Evolutionary conservation across 2,113 vertebrate species (phyloP), one percentile per base, ranked within the genome.

Genomic region (Aspidoscelis tigris): DNA sequence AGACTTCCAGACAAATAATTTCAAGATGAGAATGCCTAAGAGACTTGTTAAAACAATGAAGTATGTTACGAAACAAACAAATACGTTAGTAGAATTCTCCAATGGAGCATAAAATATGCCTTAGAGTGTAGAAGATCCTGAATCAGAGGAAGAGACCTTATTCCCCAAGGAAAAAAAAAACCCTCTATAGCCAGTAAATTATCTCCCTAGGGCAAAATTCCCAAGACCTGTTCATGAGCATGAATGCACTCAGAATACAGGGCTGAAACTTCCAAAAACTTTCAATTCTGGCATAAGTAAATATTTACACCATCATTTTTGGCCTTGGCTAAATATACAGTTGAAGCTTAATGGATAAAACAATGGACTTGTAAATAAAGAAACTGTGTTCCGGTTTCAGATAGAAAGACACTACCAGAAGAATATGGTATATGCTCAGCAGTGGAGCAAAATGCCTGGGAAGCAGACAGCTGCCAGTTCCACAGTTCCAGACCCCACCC

Each of bases 71-170:
- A 55, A 39, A 77, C 47, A 68, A 21, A 26, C 24, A 75, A 16
- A 61, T 66, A 83, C 68, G 70, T 70, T 77, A 77, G 43, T 66
- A 58, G 2, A 83, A 83, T 83, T 83, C 73, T 53, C 81, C 66
- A 43, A 16, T 21, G 58, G 24, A 18, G 26, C 44, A 76, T 39
- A 21, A 76, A 76, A 39, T 26, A 50, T 8, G 26, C 24, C 24
- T 75, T 65, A 53, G 71, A 50, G 33, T 47, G 64, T 74, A n/a
- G 33, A 66, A 69, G 44, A 14, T 80, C 24, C 68, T 47, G 65
- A 64, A 74, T 20, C 24, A 65, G 55, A 43, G 61, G 33, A 74
- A 72, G 21, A 61, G 7, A 50, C 8, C 21, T n/a, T 22, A 6
- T 83, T 24, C 81, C 61, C 81, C 26, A 75, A 83, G 66, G 61